These are phyloP conservation scores for Equus przewalskii DNA, from an alignment of 2,113 vertebrate genomes.

Conservation along the genomic window DNA sequence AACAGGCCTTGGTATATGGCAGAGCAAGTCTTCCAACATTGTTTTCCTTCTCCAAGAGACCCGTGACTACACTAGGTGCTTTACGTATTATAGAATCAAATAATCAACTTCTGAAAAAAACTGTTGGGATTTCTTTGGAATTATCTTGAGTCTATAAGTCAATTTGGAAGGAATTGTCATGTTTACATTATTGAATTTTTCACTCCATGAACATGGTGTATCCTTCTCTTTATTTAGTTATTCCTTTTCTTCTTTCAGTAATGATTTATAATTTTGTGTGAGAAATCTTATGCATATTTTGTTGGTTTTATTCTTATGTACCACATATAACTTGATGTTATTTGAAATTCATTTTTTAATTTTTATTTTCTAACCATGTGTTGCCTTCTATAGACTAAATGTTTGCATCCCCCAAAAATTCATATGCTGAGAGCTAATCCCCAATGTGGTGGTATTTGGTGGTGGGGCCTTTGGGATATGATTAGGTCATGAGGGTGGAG, in stretches of 20 bases:
- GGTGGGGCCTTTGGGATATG: neutral
- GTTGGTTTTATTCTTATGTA: conserved; percentile 7
- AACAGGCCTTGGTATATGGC: neutral
- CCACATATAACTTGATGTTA: neutral
- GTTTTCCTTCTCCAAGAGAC: conserved; percentile 22
- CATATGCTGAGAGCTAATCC: neutral
- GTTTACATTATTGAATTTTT: neutral
- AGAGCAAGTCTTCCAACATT: neutral
- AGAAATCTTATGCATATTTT: neutral
- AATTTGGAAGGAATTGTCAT: conserved; percentile 11
- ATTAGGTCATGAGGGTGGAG: neutral
- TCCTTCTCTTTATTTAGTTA: conserved; percentile 2
- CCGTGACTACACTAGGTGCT: neutral
- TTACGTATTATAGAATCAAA: conserved; percentile 24
- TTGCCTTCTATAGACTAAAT: neutral
- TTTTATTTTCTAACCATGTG: neutral
- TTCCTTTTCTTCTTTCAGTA: neutral
- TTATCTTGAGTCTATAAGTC: neutral
- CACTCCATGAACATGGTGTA: neutral
- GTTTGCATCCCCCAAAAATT: neutral
- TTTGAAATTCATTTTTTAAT: neutral
- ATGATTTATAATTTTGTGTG: conserved; percentile 12
- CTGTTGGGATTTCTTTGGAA: neutral
- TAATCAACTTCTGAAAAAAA: neutral
- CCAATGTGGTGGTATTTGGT: neutral